Evolutionary conservation across 2,113 vertebrate genomes (phyloP), one percentile per base, ranked within the genome.

Genomic region (Phylloscopus whistleri): DNA sequence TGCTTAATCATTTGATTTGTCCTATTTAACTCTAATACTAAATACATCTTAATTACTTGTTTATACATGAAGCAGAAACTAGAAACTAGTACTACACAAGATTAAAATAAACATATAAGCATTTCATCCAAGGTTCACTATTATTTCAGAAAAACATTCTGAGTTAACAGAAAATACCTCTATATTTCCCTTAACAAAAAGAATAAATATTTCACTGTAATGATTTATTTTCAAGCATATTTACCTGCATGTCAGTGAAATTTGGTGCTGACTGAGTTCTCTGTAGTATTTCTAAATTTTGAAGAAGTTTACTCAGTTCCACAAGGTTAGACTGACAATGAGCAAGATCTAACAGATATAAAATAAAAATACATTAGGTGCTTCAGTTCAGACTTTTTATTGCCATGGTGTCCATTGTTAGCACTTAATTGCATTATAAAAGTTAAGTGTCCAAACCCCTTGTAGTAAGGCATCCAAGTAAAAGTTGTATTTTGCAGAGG

Each of bases 201-300:
- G 7, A 85, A 46, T 3, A 89, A 93, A 74, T 41, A 31, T 48
- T 80, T 91, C 63, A 86, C 21, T 46, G 31, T 68, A 24, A 81
- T 68, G 23, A 69, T 69, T 78, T 82, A 78, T 63, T 22, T 35
- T 63, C 21, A 66, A 87, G 62, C 8, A 55, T 43, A 87, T 87
- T 97, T 98, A 99, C 98, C 98, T 99, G 98, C 97, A 99, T 99
- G 85, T 99, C 99, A 92, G 98, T 99, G 97, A 99, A 99, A 96
- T 99, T 99, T 64, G 99, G 99, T 8, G 98, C 99, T 58, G 99
- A 99, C 95, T 99, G 99, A 69, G 99, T 99, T 97, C 99, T 99
- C 94, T 99, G 99, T 49, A 99, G 98, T 93, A 99, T 99, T 98
- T 99, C 99, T 97, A 99, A 97, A 97, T 98, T 99, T 97, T 99